Evolutionary conservation across 2,797 vertebrate genomes (phyloP).

Genomic region (Masticophis lateralis): DNA sequence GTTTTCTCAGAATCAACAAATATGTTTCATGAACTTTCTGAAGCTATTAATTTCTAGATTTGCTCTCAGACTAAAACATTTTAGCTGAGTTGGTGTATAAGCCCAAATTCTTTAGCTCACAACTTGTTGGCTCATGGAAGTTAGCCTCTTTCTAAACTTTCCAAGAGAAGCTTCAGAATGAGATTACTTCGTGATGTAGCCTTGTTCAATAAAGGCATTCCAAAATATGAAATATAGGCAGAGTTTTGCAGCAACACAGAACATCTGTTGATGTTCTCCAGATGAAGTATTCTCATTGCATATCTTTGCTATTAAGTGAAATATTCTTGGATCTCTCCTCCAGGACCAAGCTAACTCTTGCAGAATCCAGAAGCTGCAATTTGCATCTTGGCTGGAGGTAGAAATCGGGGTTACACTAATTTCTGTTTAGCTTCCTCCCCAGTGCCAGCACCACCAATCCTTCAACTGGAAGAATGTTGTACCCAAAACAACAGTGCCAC

Average conservation of each 20-base stretch:
- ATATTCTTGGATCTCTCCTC: not conserved
- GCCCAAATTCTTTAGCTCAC: not conserved
- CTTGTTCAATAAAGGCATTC: not conserved
- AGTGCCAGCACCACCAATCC: constrained; percentile 93
- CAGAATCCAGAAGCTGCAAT: not conserved
- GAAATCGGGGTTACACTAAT: constrained; percentile 62
- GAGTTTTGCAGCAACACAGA: not conserved
- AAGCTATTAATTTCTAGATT: not conserved
- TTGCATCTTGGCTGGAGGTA: not conserved
- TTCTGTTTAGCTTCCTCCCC: constrained; percentile 77
- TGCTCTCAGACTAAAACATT: not conserved
- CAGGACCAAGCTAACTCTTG: not conserved
- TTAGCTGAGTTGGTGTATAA: not conserved
- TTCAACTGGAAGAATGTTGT: constrained; percentile 96
- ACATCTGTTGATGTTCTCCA: not conserved
- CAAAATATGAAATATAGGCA: not conserved
- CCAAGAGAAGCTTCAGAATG: not conserved
- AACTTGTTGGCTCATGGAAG: not conserved
- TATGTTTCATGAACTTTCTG: not conserved
- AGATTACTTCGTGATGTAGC: not conserved
- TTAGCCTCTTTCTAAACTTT: not conserved
- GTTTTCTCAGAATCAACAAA: not conserved
- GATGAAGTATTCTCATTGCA: not conserved
- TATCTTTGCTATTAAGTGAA: not conserved
- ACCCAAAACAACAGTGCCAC: constrained; percentile 97